phyloP scores from a whole-genome alignment of 2,888 invertebrate genomes.

The Rotaria magnacalcarata region DNA sequence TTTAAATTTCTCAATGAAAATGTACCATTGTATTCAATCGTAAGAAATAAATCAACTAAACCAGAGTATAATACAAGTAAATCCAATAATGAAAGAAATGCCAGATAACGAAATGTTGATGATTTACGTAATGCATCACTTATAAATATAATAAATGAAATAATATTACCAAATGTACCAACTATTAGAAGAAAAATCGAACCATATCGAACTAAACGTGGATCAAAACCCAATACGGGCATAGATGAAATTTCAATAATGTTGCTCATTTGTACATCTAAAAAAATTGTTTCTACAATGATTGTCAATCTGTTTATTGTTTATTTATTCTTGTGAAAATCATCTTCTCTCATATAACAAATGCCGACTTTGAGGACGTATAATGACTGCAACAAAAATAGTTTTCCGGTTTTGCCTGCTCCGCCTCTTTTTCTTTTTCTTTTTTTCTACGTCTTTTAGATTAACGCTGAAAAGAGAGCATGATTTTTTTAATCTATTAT shows the following conservation, averaged over 20 bases:
- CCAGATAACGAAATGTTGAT: conserved; percentile 45
- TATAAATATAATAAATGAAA: conserved; percentile 40
- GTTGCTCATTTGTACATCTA: background rate
- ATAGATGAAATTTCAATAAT: background rate
- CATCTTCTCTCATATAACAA: background rate
- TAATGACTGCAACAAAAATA: background rate
- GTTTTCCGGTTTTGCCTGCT: background rate
- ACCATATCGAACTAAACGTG: conserved; percentile 39
- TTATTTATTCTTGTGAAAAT: background rate
- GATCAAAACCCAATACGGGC: background rate
- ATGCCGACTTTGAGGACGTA: background rate
- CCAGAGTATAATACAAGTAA: conserved; percentile 38
- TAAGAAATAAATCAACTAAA: conserved; percentile 43
- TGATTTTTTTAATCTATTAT: background rate
- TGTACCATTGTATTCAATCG: conserved; percentile 39
- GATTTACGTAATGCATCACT: conserved; percentile 41
- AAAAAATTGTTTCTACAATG: background rate
- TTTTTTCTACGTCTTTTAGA: background rate
- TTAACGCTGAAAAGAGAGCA: background rate
- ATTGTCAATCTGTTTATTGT: background rate
- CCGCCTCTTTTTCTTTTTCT: background rate
- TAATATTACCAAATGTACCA: conserved; percentile 42
- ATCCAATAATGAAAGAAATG: conserved; percentile 45
- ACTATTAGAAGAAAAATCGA: conserved; percentile 39
- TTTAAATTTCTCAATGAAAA: conserved; percentile 30